Base-by-base conservation (phyloP, 2,888 invertebrate genomes). In the Melanargia galathea region DNA sequence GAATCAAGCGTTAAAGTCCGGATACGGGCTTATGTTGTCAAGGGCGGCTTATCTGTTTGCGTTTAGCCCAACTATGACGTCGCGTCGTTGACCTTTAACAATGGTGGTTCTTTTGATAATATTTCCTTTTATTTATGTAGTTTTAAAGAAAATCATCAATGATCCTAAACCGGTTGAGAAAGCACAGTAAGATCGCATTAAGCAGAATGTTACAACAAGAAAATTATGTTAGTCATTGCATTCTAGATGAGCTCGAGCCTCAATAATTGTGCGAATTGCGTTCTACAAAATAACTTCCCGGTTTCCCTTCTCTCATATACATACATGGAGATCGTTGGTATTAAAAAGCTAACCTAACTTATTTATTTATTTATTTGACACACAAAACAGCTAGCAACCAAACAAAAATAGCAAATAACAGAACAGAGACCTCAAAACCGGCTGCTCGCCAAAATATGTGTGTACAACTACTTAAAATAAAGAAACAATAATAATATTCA, bases 21-120 rank as follows among this genome's bases (percentile, higher is more conserved):
- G 54, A 63, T 69, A 65, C 67, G 65, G 65, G 62, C 63, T 45
- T 57, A 63, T 56, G 49, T 46, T 63, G 71, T 22, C 81, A 82
- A 83, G 82, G 81, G 73, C 81, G 72, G 64, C 76, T 85, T 86
- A 84, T 84, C 83, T 73, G 83, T 81, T 78, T 78, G 75, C 73
- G 83, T 81, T 78, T 78, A 75, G 81, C 77, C 75, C 83, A 80
- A 79, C 79, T 84, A 83, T 74, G 73, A 70, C 70, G 73, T 72
- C 73, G 70, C 58, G 73, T 72, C 73, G 70, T 56, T 68, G 67
- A 67, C 69, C 58, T 64, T 63, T 52, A 51, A 51, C 38, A 62
- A 57, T 35, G 66, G 45, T 24, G 10, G 43, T 30, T 43, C n/a
- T 35, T 66, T 49, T 26, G n/a, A 56, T 56, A 8, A 56, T 56